Conservation (phyloP, 2,113 vertebrate species). For the Zosterops lateralis region DNA sequence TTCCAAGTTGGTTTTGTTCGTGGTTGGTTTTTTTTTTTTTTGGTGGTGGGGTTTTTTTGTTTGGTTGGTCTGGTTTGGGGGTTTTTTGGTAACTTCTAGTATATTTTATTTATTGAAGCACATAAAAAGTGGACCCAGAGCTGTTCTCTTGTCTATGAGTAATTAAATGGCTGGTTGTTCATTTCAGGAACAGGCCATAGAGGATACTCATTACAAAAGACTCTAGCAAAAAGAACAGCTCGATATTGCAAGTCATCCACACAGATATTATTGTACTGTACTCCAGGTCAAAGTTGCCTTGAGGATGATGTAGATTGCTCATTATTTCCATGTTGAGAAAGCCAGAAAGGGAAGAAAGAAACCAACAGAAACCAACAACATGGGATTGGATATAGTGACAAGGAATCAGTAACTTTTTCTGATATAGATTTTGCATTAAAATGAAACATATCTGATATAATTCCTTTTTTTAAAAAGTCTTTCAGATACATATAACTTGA, state of each 20-base stretch:
- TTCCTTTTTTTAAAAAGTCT: not conserved
- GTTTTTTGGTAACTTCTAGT: not conserved
- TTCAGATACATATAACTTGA: not conserved
- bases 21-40: not conserved
- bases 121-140: not conserved
- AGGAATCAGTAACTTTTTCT: conserved; percentile 8
- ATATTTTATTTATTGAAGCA: not conserved
- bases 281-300: not conserved
- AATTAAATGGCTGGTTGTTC: not conserved
- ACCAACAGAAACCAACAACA: not conserved
- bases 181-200: not conserved
- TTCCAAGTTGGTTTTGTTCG: not conserved
- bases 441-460: not conserved
- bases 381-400: not conserved
- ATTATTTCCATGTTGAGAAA: not conserved
- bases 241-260: not conserved
- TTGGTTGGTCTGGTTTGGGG: not conserved
- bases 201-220: not conserved
- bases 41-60: too few species aligned
- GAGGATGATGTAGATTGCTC: not conserved
- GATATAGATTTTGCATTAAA: not conserved
- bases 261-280: not conserved
- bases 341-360: not conserved
- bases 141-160: not conserved
- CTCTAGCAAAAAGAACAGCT: not conserved